Conservation (phyloP, 1,140 invertebrate genomes). For the Antheraea mylitta region DNA sequence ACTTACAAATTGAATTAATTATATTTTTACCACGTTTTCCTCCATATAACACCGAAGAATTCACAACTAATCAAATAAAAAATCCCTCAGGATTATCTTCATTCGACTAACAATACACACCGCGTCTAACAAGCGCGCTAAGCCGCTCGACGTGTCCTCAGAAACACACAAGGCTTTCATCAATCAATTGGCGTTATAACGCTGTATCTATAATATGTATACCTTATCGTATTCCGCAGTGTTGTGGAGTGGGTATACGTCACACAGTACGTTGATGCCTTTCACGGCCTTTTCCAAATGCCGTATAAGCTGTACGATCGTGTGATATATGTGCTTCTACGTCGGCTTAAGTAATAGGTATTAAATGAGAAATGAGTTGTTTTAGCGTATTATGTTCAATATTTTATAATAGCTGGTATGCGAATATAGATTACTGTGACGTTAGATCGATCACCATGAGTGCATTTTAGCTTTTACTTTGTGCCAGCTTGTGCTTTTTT, state of each 20-base stretch:
- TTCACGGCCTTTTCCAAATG: neutral
- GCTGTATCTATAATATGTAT: neutral
- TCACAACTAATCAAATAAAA: neutral
- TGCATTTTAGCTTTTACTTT: no score
- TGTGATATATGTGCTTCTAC: neutral
- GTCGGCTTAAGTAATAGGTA: neutral
- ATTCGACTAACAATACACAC: neutral
- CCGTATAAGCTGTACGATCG: neutral
- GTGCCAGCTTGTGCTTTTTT: no score
- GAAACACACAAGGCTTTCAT: neutral
- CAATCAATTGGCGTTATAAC: neutral
- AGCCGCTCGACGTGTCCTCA: neutral
- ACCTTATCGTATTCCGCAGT: neutral
- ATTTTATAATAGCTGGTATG: no score
- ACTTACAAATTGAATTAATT: neutral
- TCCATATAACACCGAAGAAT: neutral
- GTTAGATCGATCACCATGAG: no score
- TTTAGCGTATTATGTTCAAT: neutral
- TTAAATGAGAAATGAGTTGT: neutral
- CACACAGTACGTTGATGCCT: neutral
- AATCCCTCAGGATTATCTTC: neutral
- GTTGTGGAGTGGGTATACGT: neutral
- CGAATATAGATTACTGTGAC: no score
- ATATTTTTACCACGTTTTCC: neutral
- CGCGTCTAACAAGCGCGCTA: neutral